These are phyloP conservation scores for Bubo blakistoni DNA, from an alignment of 2,113 vertebrate genomes.

Conservation along the genomic window DNA sequence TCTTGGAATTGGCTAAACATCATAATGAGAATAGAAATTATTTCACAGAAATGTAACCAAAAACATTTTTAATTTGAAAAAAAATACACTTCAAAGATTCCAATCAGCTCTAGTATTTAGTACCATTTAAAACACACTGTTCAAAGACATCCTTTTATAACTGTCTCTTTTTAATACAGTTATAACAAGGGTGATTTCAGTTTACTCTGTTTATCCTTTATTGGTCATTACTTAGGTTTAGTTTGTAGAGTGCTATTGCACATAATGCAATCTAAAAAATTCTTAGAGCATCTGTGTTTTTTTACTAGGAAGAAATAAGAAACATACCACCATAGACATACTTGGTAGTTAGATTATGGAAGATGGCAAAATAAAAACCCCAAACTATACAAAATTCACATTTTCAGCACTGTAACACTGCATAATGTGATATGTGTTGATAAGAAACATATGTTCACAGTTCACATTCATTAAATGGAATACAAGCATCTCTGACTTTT, in stretches of 20 bases:
- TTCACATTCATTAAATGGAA: neutral
- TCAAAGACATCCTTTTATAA: neutral
- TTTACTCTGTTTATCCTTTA: neutral
- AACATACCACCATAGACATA: neutral
- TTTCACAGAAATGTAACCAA: neutral
- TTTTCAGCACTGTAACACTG: neutral
- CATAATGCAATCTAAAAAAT: neutral
- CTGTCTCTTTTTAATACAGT: neutral
- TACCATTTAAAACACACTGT: neutral
- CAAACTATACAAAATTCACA: neutral
- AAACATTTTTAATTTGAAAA: neutral
- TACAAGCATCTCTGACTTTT: neutral
- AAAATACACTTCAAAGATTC: neutral
- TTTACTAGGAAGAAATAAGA: neutral
- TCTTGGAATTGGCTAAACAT: neutral
- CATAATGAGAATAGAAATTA: neutral
- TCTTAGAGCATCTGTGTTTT: neutral
- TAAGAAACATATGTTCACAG: neutral
- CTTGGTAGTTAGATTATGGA: neutral
- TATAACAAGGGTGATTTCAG: neutral
- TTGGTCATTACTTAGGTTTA: neutral
- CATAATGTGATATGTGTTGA: neutral
- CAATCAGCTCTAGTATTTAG: neutral
- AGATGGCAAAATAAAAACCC: neutral
- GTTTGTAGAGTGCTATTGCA: neutral